Evolutionary conservation across 2,888 invertebrate species (phyloP), one percentile per base, ranked within the genome.

Genomic region (Mystacides longicornis): DNA sequence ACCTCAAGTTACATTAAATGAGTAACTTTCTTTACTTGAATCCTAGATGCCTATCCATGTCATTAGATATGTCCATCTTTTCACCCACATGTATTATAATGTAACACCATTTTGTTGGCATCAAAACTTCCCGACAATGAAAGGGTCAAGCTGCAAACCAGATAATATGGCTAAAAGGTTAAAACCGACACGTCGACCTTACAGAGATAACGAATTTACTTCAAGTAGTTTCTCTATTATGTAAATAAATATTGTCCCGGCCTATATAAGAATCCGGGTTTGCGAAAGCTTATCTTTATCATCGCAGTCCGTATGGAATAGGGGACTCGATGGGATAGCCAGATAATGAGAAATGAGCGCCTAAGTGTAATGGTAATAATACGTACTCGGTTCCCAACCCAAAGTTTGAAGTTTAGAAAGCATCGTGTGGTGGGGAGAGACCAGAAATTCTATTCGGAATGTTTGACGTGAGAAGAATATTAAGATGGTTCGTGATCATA

Each of bases 371-470:
- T 14, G 16, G 4, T n/a, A n/a, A n/a, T n/a, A n/a, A n/a, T n/a
- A n/a, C n/a, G n/a, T n/a, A n/a, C n/a, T n/a, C n/a, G n/a, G n/a
- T n/a, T n/a, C n/a, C 37, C 3, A 7, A 37, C 37, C 7, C 16
- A 7, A n/a, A 27, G 27, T 27, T 27, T 27, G 14, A 37, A 37
- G 37, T 37, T 37, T 7, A 7, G 37, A 37, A 37, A 37, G n/a
- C 37, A 37, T 37, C 3, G 37, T 37, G n/a, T n/a, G 37, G 37
- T 7, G 14, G 37, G 16, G 37, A 14, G 37, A 37, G 37, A 27
- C 27, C 5, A 11, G 27, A 46, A 46, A 46, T 19, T 46, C 46
- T 46, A 46, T 20, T 46, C 46, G 46, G 46, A 46, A 46, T 46
- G 20, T 46, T 31, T 46, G 46, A 19, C 19, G 11, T 46, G 46